Evolutionary conservation across 2,797 vertebrate genomes (phyloP).

Genomic region (Spondyliosoma cantharus): DNA sequence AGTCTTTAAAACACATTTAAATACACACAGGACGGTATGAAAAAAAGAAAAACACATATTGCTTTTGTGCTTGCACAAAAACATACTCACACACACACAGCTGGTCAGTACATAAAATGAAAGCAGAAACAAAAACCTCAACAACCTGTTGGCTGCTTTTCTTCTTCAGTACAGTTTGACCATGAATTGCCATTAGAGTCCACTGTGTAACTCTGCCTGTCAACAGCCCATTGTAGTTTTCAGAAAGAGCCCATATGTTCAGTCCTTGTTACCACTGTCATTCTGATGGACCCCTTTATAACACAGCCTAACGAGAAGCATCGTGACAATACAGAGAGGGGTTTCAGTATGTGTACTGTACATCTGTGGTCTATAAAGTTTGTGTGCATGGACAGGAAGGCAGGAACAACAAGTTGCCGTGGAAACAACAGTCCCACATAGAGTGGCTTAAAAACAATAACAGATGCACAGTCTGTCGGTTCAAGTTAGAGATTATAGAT

Average conservation of each 20-base stretch:
- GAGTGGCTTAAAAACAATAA: conserved; percentile 46
- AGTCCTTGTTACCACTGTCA: conserved; percentile 27
- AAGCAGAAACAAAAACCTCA: conserved; percentile 32
- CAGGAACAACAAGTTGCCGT: conserved; percentile 18
- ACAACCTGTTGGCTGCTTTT: conserved; percentile 22
- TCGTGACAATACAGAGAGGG: conserved; percentile 19
- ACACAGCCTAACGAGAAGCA: conserved; percentile 32
- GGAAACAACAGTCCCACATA: conserved; percentile 31
- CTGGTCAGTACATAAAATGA: conserved; percentile 17
- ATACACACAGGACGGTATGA: neutral
- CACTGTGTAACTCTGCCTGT: conserved; percentile 26
- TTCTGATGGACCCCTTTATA: conserved; percentile 5
- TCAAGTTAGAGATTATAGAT: conserved; percentile 28
- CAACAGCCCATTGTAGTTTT: conserved; percentile 48
- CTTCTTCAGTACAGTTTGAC: conserved; percentile 30
- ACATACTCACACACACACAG: neutral
- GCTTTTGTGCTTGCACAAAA: neutral
- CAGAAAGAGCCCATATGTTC: conserved; percentile 49
- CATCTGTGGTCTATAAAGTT: conserved; percentile 34
- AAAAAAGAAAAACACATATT: neutral
- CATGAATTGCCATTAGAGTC: conserved; percentile 47
- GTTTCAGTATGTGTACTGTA: conserved; percentile 15
- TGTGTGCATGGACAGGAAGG: conserved; percentile 16
- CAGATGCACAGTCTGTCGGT: conserved; percentile 48
- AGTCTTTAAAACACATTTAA: neutral